Evolutionary conservation across 2,888 invertebrate genomes (phyloP), one percentile per base, ranked within the genome.

Genomic region (Cerastis rubricosa): DNA sequence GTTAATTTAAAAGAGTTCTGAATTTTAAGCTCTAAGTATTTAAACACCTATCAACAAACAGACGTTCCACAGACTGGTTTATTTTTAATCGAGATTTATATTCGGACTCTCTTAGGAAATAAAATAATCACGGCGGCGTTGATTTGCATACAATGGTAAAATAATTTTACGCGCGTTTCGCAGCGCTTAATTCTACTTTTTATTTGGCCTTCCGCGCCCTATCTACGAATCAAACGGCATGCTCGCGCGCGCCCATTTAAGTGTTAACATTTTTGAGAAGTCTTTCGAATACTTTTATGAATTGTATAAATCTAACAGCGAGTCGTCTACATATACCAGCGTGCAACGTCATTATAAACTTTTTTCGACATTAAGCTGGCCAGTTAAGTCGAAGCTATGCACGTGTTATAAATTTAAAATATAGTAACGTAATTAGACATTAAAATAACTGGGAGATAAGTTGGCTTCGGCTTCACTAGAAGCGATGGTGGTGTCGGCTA

Each of bases 121-220:
- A 96, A 96, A 96, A 96, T 96, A 96, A 96, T 96, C 96, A 96
- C 96, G 91, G 94, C 94, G 90, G 93, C 93, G 92, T 93, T 89
- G 94, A 96, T 96, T 96, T 96, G 96, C 96, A 96, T 96, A 96
- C 96, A 96, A 96, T 96, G 96, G 96, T 95, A 96, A 96, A 96
- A 96, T 96, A 96, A 96, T 96, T 96, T 96, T 96, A 96, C 96
- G 96, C 96, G 96, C 95, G 96, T 96, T 96, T 96, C 95, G 95
- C 94, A 94, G 95, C 95, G 96, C 93, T 96, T 96, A 95, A 96
- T 96, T 96, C 93, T 96, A 95, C 95, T 96, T 96, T 96, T 96
- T 96, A 95, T 96, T 95, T 94, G 94, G 93, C 93, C 94, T 96
- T 95, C 94, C 93, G 94, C 93, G 94, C 93, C 95, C 95, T 96